These are phyloP conservation scores for Venustaconcha ellipsiformis DNA, from an alignment of 1,140 invertebrate genomes.

Conservation along the genomic window DNA sequence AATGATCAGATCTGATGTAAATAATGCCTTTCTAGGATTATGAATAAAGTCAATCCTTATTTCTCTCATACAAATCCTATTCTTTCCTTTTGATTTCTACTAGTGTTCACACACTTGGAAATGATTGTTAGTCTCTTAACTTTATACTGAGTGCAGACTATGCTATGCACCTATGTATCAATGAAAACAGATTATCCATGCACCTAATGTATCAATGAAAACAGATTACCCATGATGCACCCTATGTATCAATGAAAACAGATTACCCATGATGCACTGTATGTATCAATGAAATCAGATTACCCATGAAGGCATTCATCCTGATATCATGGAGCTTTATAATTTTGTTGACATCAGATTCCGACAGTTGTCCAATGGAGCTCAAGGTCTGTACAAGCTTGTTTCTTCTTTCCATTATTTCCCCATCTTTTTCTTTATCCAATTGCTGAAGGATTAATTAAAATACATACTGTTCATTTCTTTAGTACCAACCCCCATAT, in stretches of 20 bases:
- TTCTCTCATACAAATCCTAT: background rate
- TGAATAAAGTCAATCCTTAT: no score
- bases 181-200: no score
- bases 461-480: background rate
- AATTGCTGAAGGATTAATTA: slow-evolving; percentile 12
- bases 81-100: background rate
- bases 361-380: slow-evolving; percentile 17
- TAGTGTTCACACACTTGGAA: background rate
- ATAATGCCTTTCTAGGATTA: no score
- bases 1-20: no score
- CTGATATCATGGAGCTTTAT: slow-evolving; percentile 47
- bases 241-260: background rate
- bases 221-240: no score
- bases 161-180: no score
- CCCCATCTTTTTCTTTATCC: slow-evolving; percentile 26
- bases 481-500: background rate
- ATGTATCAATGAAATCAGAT: slow-evolving; percentile 1
- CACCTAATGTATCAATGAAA: no score
- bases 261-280: background rate
- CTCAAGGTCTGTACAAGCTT: slow-evolving; percentile 33
- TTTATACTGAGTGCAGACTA: background rate
- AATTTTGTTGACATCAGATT: slow-evolving; percentile 40
- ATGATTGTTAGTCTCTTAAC: background rate
- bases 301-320: slow-evolving; percentile 44
- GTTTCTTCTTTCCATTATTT: slow-evolving; percentile 32